These are phyloP conservation scores for Artemia franciscana DNA, from an alignment of 1,140 invertebrate genomes.

Conservation along the genomic window DNA sequence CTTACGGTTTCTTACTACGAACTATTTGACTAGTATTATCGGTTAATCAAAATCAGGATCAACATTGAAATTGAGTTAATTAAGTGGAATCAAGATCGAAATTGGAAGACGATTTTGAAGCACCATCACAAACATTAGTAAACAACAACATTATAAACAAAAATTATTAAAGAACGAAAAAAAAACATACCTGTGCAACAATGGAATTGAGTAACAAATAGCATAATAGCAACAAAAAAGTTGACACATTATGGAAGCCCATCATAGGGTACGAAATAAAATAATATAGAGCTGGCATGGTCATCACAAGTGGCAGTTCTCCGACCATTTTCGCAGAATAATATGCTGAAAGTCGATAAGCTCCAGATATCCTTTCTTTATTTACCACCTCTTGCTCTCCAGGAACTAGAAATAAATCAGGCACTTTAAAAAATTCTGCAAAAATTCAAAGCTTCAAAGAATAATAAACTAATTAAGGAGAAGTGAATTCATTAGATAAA, in stretches of 20 bases:
- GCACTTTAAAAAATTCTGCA: not conserved
- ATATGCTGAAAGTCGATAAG: conserved; percentile 58
- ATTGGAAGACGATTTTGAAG: no score
- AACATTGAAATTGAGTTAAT: no score
- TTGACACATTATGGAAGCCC: conserved; percentile 26
- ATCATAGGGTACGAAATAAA: conserved; percentile 55
- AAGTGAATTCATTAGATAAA: no score
- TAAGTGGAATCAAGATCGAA: no score
- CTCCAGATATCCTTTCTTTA: conserved; percentile 54
- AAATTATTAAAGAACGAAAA: no score
- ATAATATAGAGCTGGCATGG: conserved; percentile 51
- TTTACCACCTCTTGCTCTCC: conserved; percentile 55
- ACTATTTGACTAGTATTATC: no score
- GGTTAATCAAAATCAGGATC: no score
- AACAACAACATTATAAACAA: no score
- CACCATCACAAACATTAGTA: no score
- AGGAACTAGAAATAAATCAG: conserved; percentile 33
- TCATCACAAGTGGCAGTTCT: conserved; percentile 49
- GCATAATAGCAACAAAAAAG: conserved; percentile 40
- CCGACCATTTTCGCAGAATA: conserved; percentile 66
- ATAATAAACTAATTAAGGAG: no score
- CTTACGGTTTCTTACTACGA: no score
- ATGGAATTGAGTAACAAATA: conserved; percentile 51
- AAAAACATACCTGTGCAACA: conserved; percentile 44
- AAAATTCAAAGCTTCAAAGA: no score